These are phyloP conservation scores for Cotesia vestalis DNA, from an alignment of 1,140 invertebrate species.

Conservation along the genomic window DNA sequence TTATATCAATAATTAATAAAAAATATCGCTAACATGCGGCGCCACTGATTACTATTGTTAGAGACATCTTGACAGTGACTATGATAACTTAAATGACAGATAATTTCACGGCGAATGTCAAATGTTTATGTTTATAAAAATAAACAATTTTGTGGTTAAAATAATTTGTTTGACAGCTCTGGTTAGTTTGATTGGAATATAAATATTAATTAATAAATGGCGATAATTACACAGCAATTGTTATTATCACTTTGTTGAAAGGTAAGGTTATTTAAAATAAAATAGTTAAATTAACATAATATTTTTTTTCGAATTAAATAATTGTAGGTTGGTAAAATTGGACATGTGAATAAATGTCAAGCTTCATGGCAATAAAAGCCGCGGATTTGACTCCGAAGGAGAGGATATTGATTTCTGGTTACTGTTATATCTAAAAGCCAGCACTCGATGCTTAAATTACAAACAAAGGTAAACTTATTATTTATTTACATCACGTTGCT, in stretches of 20 bases:
- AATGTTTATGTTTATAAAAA: no score
- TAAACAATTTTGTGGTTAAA: no score
- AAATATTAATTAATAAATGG: no score
- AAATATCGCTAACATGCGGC: constrained; percentile 1
- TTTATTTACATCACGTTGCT: constrained; percentile 4
- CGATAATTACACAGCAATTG: no score
- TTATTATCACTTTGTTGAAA: no score
- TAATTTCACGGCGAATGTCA: constrained; percentile 16
- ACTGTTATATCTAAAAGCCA: constrained; percentile 7
- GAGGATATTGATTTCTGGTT: constrained; percentile 17
- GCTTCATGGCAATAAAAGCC: neutral
- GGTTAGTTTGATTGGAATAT: no score
- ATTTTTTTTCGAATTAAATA: no score
- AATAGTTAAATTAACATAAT: no score
- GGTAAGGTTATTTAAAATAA: no score
- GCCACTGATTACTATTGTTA: neutral
- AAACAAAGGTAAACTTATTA: constrained; percentile 18
- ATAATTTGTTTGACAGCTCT: no score
- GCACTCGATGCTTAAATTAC: constrained; percentile 19
- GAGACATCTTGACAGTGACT: constrained; percentile 8
- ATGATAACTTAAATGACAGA: constrained; percentile 11
- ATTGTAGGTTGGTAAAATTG: no score
- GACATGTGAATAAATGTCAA: neutral
- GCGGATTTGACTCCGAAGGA: neutral
- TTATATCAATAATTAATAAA: constrained; percentile 16